phyloP scores from a whole-genome alignment of 2,888 invertebrate genomes.

The Celastrina argiolus region DNA sequence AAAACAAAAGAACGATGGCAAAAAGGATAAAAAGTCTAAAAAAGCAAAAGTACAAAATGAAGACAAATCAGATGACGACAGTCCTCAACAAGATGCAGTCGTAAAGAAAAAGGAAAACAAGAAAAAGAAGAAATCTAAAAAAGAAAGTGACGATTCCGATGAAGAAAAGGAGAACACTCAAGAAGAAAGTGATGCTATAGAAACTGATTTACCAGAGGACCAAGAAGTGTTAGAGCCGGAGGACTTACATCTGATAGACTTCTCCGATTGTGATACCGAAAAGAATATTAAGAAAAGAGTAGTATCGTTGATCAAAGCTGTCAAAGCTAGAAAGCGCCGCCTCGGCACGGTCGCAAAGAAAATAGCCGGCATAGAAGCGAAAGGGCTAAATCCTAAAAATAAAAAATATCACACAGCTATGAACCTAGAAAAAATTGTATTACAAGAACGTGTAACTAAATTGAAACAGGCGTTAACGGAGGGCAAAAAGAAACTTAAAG shows the following conservation, averaged over 20 bases:
- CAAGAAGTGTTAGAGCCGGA: slow-evolving; percentile 47
- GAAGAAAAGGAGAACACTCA: slow-evolving; percentile 33
- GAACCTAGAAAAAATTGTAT: slow-evolving; percentile 51
- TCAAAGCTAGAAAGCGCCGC: slow-evolving; percentile 46
- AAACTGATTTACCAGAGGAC: slow-evolving; percentile 55
- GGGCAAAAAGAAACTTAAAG: slow-evolving; percentile 46
- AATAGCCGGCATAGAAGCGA: slow-evolving; percentile 54
- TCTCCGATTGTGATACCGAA: slow-evolving; percentile 49
- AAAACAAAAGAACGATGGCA: slow-evolving; percentile 25
- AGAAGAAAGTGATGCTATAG: slow-evolving; percentile 60
- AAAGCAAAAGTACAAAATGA: slow-evolving; percentile 36
- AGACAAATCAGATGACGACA: neutral
- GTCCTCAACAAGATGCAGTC: slow-evolving; percentile 23
- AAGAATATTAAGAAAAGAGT: slow-evolving; percentile 53
- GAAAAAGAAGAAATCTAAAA: slow-evolving; percentile 29
- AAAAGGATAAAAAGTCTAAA: slow-evolving; percentile 31
- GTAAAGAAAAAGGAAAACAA: slow-evolving; percentile 26
- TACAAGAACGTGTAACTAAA: slow-evolving; percentile 47
- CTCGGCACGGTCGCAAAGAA: slow-evolving; percentile 47
- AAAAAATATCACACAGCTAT: slow-evolving; percentile 61
- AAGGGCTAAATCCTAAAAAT: slow-evolving; percentile 49
- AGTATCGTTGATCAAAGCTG: slow-evolving; percentile 46
- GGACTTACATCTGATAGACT: slow-evolving; percentile 51
- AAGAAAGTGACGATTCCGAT: slow-evolving; percentile 26
- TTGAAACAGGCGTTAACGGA: slow-evolving; percentile 44